A percentile compares a stretch with the other conserved stretches of the same genome.
Conservation (phyloP, 2,888 invertebrate species). For the Suillia variegata region DNA sequence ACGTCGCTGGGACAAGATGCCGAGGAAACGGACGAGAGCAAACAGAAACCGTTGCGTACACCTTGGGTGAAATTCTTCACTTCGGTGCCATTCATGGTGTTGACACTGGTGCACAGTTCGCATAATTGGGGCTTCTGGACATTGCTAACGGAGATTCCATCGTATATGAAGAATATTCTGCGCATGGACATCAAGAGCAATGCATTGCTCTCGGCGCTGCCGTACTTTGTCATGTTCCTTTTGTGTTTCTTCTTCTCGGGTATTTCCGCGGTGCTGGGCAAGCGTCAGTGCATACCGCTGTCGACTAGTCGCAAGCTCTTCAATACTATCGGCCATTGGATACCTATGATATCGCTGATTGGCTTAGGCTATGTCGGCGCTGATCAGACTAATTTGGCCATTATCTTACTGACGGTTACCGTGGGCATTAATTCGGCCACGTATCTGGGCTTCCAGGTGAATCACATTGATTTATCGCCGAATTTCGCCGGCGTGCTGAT, state of each 20-base stretch:
- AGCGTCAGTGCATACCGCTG: conserved; percentile 49
- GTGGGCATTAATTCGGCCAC: conserved; percentile 78
- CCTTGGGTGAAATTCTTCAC: conserved; percentile 79
- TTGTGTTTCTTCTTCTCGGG: conserved; percentile 74
- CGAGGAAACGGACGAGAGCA: conserved; percentile 35
- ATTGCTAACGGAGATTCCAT: conserved; percentile 79
- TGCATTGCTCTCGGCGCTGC: conserved; percentile 72
- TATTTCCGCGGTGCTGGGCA: conserved; percentile 65
- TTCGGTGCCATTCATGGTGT: conserved; percentile 77
- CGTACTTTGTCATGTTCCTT: conserved; percentile 76
- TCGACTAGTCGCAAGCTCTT: conserved; percentile 63
- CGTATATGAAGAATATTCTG: conserved; percentile 77
- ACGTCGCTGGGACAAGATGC: conserved; percentile 64
- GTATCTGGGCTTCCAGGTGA: conserved; percentile 79
- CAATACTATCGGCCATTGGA: conserved; percentile 68
- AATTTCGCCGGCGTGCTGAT: conserved; percentile 83
- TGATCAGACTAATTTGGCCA: conserved; percentile 63
- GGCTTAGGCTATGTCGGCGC: conserved; percentile 65
- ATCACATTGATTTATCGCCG: conserved; percentile 84
- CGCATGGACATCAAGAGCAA: conserved; percentile 75
- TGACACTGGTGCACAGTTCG: conserved; percentile 73
- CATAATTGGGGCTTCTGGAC: conserved; percentile 85
- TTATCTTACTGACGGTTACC: conserved; percentile 71
- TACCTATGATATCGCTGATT: conserved; percentile 73
- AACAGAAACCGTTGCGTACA: conserved; percentile 60